Conservation (phyloP, 2,888 invertebrate species). For the Quadriops clusia region DNA sequence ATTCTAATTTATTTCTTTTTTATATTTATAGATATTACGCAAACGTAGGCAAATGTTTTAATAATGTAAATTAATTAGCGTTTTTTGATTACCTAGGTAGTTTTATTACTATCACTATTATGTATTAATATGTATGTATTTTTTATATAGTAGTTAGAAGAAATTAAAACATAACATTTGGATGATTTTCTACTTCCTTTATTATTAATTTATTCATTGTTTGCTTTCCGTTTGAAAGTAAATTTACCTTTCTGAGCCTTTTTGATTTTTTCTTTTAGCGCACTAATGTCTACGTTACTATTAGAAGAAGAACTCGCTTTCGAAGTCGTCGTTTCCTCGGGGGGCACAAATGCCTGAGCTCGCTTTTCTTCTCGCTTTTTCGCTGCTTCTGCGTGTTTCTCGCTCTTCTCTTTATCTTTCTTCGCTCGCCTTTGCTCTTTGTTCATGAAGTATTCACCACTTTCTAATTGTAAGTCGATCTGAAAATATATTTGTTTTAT, state of each 20-base stretch:
- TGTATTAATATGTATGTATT: neutral
- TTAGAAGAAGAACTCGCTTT: constrained; percentile 26
- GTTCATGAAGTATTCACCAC: constrained; percentile 93
- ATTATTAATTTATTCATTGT: constrained; percentile 15
- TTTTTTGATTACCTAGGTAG: neutral
- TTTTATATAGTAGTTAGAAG: constrained; percentile 3
- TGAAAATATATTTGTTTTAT: constrained; percentile 18
- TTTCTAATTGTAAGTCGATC: constrained; percentile 83
- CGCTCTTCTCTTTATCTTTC: constrained; percentile 60
- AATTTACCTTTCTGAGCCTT: constrained; percentile 47
- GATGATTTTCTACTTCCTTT: constrained; percentile 7
- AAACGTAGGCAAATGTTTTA: too few species aligned
- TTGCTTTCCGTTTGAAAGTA: constrained; percentile 19
- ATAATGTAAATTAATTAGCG: too few species aligned
- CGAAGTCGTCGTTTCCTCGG: constrained; percentile 44
- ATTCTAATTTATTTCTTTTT: too few species aligned
- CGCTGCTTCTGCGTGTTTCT: constrained; percentile 63
- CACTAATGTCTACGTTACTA: constrained; percentile 51
- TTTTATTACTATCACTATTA: constrained; percentile 1
- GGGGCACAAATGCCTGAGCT: constrained; percentile 72
- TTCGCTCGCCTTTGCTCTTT: constrained; percentile 66
- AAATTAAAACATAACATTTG: too few species aligned
- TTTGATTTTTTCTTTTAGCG: constrained; percentile 65
- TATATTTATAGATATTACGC: too few species aligned
- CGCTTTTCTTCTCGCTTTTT: constrained; percentile 65